phyloP scores from a whole-genome alignment of 1,140 invertebrate species.

The Heliconius nattereri region DNA sequence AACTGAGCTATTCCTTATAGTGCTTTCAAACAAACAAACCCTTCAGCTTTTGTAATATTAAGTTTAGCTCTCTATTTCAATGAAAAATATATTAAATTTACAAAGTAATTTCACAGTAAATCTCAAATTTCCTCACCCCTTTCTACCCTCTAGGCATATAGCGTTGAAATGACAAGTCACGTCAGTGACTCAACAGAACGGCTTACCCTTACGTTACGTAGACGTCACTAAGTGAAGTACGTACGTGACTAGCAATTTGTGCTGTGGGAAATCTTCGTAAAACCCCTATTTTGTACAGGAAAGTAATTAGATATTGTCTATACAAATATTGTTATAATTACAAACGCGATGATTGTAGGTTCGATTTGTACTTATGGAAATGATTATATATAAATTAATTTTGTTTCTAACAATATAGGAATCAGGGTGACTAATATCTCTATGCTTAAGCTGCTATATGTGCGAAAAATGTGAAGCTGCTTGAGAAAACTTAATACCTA shows the following conservation, averaged over 20 bases:
- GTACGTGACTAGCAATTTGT: not conserved
- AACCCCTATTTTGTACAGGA: not conserved
- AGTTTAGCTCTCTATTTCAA: too few relatives aligned
- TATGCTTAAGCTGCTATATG: too few relatives aligned
- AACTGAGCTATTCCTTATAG: too few relatives aligned
- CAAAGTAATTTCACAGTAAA: not conserved
- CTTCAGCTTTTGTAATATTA: too few relatives aligned
- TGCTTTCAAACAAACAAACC: too few relatives aligned
- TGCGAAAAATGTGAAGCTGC: too few relatives aligned
- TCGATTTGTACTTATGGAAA: too few relatives aligned
- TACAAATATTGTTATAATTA: not conserved
- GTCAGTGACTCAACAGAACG: conserved; percentile 3
- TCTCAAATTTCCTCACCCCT: not conserved
- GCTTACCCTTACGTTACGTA: conserved; percentile 1
- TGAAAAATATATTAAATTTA: not conserved
- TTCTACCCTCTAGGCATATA: not conserved
- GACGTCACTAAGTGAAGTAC: conserved; percentile 8
- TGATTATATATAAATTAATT: too few relatives aligned
- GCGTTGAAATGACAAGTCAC: conserved; percentile 7
- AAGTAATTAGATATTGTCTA: not conserved
- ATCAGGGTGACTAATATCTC: too few relatives aligned
- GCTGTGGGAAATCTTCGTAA: not conserved
- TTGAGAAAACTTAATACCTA: too few relatives aligned
- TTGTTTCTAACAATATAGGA: too few relatives aligned
- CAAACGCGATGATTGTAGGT: too few relatives aligned